Evolutionary conservation across 2,113 vertebrate species (phyloP).

Genomic region (Bufo bufo): DNA sequence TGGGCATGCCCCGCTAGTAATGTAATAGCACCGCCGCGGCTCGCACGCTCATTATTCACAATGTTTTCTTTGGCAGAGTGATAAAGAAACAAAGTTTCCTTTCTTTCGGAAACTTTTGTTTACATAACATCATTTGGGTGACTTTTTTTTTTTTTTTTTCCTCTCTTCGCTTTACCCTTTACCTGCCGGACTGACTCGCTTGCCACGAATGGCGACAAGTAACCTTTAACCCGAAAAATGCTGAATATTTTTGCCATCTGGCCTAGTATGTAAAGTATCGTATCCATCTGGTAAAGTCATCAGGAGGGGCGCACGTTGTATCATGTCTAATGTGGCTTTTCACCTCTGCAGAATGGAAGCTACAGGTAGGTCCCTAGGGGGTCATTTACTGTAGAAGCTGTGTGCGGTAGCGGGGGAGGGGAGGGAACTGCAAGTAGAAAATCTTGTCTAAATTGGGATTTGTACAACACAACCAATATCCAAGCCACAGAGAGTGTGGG

Average conservation of each 20-base stretch:
- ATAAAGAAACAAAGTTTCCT: constrained; percentile 17
- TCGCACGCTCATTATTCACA: background rate
- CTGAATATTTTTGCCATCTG: background rate
- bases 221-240: background rate
- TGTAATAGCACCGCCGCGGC: constrained; percentile 5
- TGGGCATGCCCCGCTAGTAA: background rate
- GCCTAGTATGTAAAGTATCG: background rate
- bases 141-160: background rate
- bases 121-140: constrained; percentile 21
- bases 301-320: no score
- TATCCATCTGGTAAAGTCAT: background rate
- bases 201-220: background rate
- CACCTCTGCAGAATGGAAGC: no score
- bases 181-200: background rate
- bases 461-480: no score
- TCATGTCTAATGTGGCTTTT: no score
- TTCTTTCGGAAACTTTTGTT: constrained; percentile 27
- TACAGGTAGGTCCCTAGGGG: no score
- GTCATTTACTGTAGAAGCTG: no score
- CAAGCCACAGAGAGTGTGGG: no score
- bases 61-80: constrained; percentile 14
- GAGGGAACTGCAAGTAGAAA: no score
- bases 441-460: no score
- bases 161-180: background rate
- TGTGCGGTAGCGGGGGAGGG: no score